phyloP scores from a whole-genome alignment of 2,888 invertebrate genomes.

The Clistopyga incitator region DNA sequence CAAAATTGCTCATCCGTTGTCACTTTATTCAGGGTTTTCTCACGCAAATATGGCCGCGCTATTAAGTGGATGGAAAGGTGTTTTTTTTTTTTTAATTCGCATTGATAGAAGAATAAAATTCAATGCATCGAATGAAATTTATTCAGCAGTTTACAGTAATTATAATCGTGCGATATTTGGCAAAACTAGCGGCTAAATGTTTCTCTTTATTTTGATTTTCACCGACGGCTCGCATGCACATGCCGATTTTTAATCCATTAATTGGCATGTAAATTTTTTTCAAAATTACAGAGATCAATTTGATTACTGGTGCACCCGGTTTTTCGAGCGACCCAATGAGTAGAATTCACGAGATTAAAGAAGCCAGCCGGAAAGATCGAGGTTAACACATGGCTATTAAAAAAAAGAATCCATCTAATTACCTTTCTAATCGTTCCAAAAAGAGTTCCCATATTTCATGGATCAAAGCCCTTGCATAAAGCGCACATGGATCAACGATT shows the following conservation, averaged over 20 bases:
- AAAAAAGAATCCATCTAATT: slow-evolving; percentile 58
- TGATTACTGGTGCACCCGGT: slow-evolving; percentile 29
- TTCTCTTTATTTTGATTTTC: background rate
- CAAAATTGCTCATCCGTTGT: background rate
- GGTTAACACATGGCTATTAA: slow-evolving; percentile 1
- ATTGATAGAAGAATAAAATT: background rate
- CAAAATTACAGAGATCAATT: slow-evolving; percentile 32
- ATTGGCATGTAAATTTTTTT: slow-evolving; percentile 27
- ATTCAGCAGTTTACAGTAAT: background rate
- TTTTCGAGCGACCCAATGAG: slow-evolving; percentile 30
- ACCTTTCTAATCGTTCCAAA: slow-evolving; percentile 56
- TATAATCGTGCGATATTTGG: no score
- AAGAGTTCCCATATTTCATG: slow-evolving; percentile 38
- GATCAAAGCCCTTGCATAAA: background rate
- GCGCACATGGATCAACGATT: slow-evolving; percentile 23
- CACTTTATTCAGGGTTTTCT: background rate
- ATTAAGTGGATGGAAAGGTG: background rate
- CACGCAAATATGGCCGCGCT: no score
- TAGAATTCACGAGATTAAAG: slow-evolving; percentile 2
- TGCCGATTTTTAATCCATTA: slow-evolving; percentile 19
- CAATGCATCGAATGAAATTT: background rate
- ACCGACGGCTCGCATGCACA: background rate
- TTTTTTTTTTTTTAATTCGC: no score
- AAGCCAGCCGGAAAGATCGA: slow-evolving; percentile 10
- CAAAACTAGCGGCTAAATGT: background rate